Base-by-base conservation (phyloP, 2,888 invertebrate species). In the Heliconius cydno region DNA sequence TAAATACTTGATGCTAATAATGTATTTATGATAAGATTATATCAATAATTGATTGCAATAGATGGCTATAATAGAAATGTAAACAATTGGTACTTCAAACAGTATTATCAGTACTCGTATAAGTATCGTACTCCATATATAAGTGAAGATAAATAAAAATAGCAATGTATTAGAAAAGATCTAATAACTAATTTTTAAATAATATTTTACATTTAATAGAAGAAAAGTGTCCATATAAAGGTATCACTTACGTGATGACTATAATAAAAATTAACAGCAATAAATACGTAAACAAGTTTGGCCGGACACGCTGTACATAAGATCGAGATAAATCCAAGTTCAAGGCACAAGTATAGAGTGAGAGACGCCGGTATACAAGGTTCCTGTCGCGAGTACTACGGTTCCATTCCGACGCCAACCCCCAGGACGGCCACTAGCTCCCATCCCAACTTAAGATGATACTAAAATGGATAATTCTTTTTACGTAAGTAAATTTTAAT, bases 251-350 rank as follows among this genome's bases (percentile, higher is more conserved):
- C 46, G n/a, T 65, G 46, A 78, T 78, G 10, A 19, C 25, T 19
- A 30, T 22, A 75, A 75, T 75, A 63, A 78, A 71, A 70, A 60
- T 77, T 57, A 68, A 70, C 65, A 72, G n/a, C 25, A 72, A 81
- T 74, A 77, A 80, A 76, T 38, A 30, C 70, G 86, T 86, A 86
- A 88, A 86, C 82, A 85, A 85, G 76, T 80, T 81, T 77, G 72
- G 46, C 66, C 57, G 82, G 87, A 79, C 95, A 92, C 2, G 86
- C 92, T 92, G 90, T 94, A 88, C 84, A 88, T 80, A 83, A 87
- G 89, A 92, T 92, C 90, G 93, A 94, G 94, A 94, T 94, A 94
- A 94, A 93, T 93, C 93, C 94, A 94, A 93, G 95, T 94, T 94
- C 92, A 94, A 93, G 92, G 89, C 90, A 90, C 90, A 91, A 91